Base-by-base conservation (phyloP, 2,888 invertebrate species). In the Drosophila percnosoma region DNA sequence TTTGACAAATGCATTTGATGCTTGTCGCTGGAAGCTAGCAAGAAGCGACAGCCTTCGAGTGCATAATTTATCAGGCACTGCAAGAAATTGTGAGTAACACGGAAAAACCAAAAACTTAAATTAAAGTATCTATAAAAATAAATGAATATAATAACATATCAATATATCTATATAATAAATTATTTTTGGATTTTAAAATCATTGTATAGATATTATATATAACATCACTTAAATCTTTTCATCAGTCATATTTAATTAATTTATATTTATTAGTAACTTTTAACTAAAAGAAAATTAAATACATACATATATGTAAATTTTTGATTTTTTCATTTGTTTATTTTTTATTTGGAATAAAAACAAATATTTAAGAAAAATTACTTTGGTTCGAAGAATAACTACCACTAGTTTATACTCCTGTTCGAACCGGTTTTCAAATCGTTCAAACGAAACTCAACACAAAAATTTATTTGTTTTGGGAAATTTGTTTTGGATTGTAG, bases 31-130 rank as follows among this genome's bases (percentile, higher is more conserved):
- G 29, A 29, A 15, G 34, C 27, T 48, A 33, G 52, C 68, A 68
- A 61, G 51, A 33, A 76, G 49, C 38, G 49, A 29, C 29, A 48
- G 24, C 29, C 48, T 29, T 13, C 34, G 36, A 66, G 45, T 42
- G 62, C 49, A 45, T n/a, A 55, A 58, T n/a, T 24, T 36, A 36
- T 38, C 6, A 45, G 45, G n/a, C 79, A 78, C 68, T 73, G 74
- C 34, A 18, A 64, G 33, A 70, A 73, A 57, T 40, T 48, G 18
- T 31, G 29, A 31, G 5, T 29, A 40, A 24, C 24, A 15, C 21
- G 2, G 45, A 15, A 45, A 4, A 24, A 15, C 15, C 2, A 15
- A 15, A 8, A 15, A 4, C 15, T 40, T 33, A n/a, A 24, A 21
- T 42, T 10, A 33, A 7, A 15, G 2, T 11, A 15, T 13, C 21